These are phyloP conservation scores for Allacma fusca DNA, from an alignment of 2,888 invertebrate genomes.

Conservation along the genomic window DNA sequence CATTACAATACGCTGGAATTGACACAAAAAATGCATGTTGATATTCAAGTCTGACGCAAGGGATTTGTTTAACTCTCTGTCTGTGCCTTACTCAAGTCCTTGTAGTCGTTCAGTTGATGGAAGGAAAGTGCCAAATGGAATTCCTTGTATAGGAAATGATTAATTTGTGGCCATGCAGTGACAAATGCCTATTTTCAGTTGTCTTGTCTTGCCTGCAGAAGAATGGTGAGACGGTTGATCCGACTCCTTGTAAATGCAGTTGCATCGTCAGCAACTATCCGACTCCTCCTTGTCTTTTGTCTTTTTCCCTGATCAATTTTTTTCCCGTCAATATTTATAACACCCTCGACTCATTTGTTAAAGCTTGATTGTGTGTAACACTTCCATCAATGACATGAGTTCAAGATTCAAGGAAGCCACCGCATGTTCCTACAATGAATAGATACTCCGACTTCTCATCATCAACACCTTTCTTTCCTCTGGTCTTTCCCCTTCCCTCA, in stretches of 20 bases:
- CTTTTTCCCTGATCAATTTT: not conserved
- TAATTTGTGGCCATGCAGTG: constrained; percentile 26
- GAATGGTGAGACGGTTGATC: not conserved
- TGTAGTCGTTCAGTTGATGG: not conserved
- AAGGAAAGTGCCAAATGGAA: constrained; percentile 16
- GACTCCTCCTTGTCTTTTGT: not conserved
- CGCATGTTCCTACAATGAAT: no score
- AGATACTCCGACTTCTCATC: no score
- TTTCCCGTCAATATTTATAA: not conserved
- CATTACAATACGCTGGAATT: not conserved
- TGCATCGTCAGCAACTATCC: not conserved
- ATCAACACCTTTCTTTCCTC: no score
- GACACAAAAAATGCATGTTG: not conserved
- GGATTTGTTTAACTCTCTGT: not conserved
- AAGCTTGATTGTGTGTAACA: no score
- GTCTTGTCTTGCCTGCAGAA: constrained; percentile 11
- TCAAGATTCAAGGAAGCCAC: no score
- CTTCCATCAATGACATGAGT: no score
- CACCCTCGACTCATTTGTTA: no score
- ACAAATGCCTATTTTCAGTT: constrained; percentile 3
- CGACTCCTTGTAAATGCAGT: not conserved
- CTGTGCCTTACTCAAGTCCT: not conserved
- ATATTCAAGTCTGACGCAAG: not conserved
- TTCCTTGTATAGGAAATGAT: constrained; percentile 9
- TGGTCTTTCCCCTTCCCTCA: no score